Base-by-base conservation (phyloP, 2,113 vertebrate species). In the Gasterosteus aculeatus region DNA sequence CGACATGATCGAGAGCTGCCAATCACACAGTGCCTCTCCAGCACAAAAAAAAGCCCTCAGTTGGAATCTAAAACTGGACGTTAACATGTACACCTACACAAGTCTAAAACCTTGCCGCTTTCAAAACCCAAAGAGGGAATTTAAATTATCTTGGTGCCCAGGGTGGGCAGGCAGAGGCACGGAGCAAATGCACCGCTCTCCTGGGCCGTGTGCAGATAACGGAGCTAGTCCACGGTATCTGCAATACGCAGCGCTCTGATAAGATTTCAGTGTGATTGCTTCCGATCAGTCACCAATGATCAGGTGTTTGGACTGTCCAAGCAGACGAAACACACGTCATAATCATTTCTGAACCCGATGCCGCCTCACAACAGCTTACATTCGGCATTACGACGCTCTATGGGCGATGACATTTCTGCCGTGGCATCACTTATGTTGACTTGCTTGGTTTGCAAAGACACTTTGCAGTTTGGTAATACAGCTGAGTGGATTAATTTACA, bases 401-500 rank as follows among this genome's bases (percentile, higher is more conserved):
- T 74, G 76, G 78, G 31, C 72, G 15, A 71, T 77, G 78, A 88
- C 82, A 90, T 85, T 63, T 72, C 75, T 80, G 83, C 83, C 71
- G 66, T 83, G 81, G 80, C 80, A 82, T 88, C 75, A 59, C 41
- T 81, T 85, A 57, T 75, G 81, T 87, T 85, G 73, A 75, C 81
- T 81, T 89, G 86, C 87, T 87, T 77, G 78, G 88, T 75, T 66
- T 73, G 90, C 78, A 85, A 69, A 90, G 84, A 85, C 83, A 75
- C 78, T 79, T 78, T 26, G 72, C 77, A 81, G 56, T 64, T 82
- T 83, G 78, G 66, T 83, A 69, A 75, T 80, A 82, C 57, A 51
- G 80, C 90, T 85, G 87, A 91, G 88, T 77, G 87, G 85, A 91
- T 92, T 92, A 31, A 92, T 93, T 92, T 90, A 88, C 87, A 83